Conservation (phyloP, 2,888 invertebrate genomes). For the Argyra leucocephala region DNA sequence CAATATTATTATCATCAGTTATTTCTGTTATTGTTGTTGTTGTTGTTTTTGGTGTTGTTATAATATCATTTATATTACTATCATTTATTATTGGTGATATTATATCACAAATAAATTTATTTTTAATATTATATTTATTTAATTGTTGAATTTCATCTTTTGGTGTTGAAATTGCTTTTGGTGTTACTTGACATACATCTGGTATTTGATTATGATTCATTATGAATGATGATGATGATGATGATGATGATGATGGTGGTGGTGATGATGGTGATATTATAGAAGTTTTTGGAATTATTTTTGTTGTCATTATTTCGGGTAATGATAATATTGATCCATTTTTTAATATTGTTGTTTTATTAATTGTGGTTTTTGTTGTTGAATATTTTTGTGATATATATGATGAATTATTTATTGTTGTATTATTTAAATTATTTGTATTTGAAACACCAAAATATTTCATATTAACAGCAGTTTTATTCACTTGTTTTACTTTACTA, state of each 20-base stretch:
- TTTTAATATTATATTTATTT: neutral
- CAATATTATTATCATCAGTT: neutral
- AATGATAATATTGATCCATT: neutral
- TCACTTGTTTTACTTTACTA: neutral
- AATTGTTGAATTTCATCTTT: neutral
- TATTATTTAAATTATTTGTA: neutral
- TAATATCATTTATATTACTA: neutral
- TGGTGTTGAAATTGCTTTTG: constrained; percentile 12
- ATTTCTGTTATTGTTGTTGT: neutral
- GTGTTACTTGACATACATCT: constrained; percentile 23
- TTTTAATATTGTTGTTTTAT: neutral
- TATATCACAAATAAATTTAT: neutral
- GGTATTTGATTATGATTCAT: constrained; percentile 17
- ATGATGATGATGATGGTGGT: neutral
- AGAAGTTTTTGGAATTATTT: neutral
- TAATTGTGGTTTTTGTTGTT: neutral
- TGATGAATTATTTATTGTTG: neutral
- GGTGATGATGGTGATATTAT: neutral
- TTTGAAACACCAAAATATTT: constrained; percentile 3
- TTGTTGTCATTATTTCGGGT: neutral
- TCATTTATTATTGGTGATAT: neutral
- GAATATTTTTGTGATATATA: neutral
- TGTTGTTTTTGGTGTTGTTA: neutral
- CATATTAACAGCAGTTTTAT: constrained; percentile 1
- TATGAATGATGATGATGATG: neutral